phyloP scores from a whole-genome alignment of 2,888 invertebrate species.

The Phytoseiulus persimilis region DNA sequence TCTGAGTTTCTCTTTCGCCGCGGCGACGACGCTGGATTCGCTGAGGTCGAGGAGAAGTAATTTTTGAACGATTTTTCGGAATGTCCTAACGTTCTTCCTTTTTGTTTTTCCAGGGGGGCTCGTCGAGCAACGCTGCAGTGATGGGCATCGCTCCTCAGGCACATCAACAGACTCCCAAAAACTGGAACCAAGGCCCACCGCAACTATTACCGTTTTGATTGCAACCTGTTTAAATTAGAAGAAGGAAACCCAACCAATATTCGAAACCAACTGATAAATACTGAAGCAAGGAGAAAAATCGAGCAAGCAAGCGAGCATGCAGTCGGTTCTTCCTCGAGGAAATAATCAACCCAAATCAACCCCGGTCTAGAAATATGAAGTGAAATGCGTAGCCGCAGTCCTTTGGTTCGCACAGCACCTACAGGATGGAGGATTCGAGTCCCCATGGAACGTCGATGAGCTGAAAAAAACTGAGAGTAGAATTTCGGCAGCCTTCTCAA shows the following conservation, averaged over 20 bases:
- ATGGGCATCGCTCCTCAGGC: constrained; percentile 35
- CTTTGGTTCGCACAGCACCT: not conserved
- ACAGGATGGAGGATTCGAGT: not conserved
- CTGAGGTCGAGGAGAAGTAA: no score
- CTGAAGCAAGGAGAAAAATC: not conserved
- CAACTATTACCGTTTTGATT: constrained; percentile 35
- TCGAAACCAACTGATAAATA: not conserved
- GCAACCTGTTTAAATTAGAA: not conserved
- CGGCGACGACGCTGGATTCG: no score
- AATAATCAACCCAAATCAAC: not conserved
- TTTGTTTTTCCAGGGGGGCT: constrained; percentile 8
- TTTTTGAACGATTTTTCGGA: no score
- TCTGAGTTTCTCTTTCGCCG: no score
- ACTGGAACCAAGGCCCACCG: constrained; percentile 35
- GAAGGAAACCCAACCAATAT: not conserved
- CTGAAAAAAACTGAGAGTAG: not conserved
- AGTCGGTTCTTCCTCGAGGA: not conserved
- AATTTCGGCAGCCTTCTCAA: not conserved
- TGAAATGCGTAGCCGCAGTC: not conserved
- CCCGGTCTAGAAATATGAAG: not conserved
- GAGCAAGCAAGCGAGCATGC: not conserved
- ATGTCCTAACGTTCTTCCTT: not conserved
- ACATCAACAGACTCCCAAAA: constrained; percentile 35
- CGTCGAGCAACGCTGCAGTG: constrained; percentile 26
- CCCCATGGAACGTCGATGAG: not conserved